phyloP scores from a whole-genome alignment of 2,113 vertebrate species.

The Scytalopus superciliaris region DNA sequence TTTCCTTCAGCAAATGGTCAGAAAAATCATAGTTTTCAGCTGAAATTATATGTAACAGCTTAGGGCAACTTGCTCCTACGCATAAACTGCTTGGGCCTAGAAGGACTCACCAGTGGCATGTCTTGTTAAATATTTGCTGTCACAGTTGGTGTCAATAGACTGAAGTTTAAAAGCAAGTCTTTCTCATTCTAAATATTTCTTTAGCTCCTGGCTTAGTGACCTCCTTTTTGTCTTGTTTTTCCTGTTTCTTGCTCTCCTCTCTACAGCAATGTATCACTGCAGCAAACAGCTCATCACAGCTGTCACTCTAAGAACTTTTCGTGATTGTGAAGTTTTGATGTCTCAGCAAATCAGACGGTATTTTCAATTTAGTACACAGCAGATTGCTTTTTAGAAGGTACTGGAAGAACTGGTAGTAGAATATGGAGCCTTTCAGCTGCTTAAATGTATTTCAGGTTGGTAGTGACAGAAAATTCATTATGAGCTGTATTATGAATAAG shows the following conservation, averaged over 20 bases:
- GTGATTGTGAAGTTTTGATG: conserved; percentile 24
- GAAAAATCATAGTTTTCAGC: neutral
- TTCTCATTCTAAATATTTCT: neutral
- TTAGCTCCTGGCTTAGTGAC: neutral
- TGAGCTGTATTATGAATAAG: neutral
- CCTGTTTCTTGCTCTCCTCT: neutral
- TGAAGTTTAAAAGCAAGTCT: neutral
- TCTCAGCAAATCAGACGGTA: conserved; percentile 55
- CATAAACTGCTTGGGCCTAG: neutral
- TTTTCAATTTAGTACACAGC: conserved; percentile 58
- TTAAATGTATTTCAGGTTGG: conserved; percentile 36
- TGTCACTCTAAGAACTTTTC: conserved; percentile 33
- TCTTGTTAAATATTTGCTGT: conserved; percentile 1
- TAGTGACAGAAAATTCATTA: conserved; percentile 62
- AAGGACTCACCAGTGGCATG: neutral
- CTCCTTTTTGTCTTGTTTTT: conserved; percentile 1
- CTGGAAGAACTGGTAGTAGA: conserved; percentile 56
- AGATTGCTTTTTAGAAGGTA: conserved; percentile 65
- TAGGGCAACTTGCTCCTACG: neutral
- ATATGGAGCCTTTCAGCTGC: conserved; percentile 58
- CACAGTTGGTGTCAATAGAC: neutral
- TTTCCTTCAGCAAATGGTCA: neutral
- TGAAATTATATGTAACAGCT: neutral
- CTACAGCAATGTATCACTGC: neutral
- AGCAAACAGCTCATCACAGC: neutral